Percentiles rank a stretch among this genome's conserved stretches.
Evolutionary conservation across 1,140 invertebrate genomes (phyloP).

Genomic region (Drosophila orosa): DNA sequence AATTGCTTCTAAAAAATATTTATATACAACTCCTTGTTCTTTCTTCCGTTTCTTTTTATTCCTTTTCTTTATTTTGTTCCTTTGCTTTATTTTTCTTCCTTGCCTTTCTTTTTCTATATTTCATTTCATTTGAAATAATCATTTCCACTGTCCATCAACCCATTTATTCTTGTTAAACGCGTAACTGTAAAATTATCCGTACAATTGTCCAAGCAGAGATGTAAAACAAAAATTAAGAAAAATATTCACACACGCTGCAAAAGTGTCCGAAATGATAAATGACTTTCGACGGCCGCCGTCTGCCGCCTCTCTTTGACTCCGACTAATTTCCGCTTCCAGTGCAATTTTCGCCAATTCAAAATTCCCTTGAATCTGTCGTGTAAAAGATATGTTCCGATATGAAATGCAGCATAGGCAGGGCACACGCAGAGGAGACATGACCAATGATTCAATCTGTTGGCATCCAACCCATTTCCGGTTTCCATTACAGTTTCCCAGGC

Average conservation of each 20-base stretch:
- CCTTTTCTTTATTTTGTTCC: neutral
- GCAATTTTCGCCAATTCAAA: constrained; percentile 73
- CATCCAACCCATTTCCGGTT: constrained; percentile 81
- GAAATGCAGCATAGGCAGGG: constrained; percentile 54
- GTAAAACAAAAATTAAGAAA: constrained; percentile 9
- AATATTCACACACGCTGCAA: constrained; percentile 29
- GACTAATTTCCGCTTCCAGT: constrained; percentile 67
- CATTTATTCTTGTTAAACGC: constrained; percentile 53
- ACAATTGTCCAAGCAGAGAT: constrained; percentile 50
- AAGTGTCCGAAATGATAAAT: constrained; percentile 66
- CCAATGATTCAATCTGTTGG: constrained; percentile 82
- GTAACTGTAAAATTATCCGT: constrained; percentile 67
- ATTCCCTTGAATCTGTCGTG: constrained; percentile 74
- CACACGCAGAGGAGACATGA: constrained; percentile 31
- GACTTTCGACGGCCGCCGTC: constrained; percentile 31
- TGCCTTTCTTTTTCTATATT: too few relatives aligned
- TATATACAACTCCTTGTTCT: too few relatives aligned
- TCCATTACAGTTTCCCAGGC: constrained; percentile 62
- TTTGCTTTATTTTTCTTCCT: neutral
- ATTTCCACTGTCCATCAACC: constrained; percentile 18
- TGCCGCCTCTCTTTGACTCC: constrained; percentile 37
- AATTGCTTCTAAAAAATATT: neutral
- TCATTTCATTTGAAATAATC: neutral
- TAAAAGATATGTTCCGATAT: constrained; percentile 51
- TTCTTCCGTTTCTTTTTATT: neutral